Conservation (phyloP, 2,797 vertebrate species). For the Triplophysa yarkandensis region DNA sequence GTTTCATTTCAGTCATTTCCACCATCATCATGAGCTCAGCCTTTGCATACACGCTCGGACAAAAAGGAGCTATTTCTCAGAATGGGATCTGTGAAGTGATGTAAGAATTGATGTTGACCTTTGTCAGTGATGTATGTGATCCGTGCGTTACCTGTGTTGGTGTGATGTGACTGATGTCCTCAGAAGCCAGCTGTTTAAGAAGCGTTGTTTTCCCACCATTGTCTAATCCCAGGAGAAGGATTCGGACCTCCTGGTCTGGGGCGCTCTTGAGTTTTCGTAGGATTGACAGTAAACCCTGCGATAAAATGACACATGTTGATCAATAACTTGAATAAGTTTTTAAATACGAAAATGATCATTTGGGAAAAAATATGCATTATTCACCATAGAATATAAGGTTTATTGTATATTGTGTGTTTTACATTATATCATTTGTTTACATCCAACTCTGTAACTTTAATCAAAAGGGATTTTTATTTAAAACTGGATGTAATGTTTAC, state of each 20-base stretch:
- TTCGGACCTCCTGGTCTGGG: conserved; percentile 96
- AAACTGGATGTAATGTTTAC: background rate
- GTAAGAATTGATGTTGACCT: no score
- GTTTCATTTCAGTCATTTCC: background rate
- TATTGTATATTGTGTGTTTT: no score
- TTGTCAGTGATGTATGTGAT: background rate
- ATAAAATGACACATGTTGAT: conserved; percentile 1
- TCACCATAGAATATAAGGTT: no score
- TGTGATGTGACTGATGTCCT: conserved; percentile 98
- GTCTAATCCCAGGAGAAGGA: conserved; percentile 95
- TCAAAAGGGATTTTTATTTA: no score
- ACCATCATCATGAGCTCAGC: background rate
- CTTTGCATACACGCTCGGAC: background rate
- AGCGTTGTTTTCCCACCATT: conserved; percentile 97
- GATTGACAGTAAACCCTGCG: conserved; percentile 96
- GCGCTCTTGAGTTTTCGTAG: conserved; percentile 96
- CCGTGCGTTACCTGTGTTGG: conserved; percentile 48
- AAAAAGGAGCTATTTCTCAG: no score
- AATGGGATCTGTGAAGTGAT: no score
- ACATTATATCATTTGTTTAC: no score
- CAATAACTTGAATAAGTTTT: background rate
- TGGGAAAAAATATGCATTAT: no score
- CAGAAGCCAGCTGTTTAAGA: conserved; percentile 94
- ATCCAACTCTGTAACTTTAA: no score
- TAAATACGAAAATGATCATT: background rate